A percentile compares a stretch with the other conserved stretches of the same genome.
These are phyloP conservation scores for Stenodema calcarata DNA, from an alignment of 2,888 invertebrate genomes.

Conservation along the genomic window DNA sequence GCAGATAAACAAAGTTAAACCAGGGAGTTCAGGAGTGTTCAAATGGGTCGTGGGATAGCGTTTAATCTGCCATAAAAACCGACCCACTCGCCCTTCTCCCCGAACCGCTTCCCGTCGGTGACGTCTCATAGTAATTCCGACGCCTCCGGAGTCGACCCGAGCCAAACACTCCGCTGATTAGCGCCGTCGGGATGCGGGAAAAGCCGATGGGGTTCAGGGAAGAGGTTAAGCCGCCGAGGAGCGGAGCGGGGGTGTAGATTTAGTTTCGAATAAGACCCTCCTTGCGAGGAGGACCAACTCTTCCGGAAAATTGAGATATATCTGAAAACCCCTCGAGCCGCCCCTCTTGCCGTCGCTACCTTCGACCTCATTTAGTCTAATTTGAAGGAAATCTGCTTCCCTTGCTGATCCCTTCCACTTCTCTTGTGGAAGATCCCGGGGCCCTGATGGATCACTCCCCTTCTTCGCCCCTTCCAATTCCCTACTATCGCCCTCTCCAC, in stretches of 20 bases:
- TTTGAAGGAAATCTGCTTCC: constrained; percentile 42
- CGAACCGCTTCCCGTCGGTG: neutral
- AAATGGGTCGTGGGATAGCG: neutral
- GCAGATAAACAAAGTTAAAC: no score
- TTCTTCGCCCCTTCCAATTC: neutral
- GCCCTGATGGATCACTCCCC: constrained; percentile 23
- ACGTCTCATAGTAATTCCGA: neutral
- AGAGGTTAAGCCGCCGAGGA: neutral
- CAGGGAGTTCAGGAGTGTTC: no score
- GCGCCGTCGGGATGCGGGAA: neutral
- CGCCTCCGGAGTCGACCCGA: neutral
- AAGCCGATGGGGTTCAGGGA: neutral
- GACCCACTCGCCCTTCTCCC: neutral
- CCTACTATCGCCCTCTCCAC: neutral
- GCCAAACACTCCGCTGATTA: constrained; percentile 4
- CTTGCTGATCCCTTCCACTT: constrained; percentile 32
- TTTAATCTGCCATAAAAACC: neutral
- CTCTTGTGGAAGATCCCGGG: neutral
- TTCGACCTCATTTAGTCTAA: constrained; percentile 50
- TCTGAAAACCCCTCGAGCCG: constrained; percentile 23
- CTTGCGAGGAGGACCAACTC: constrained; percentile 27
- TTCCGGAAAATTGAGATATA: constrained; percentile 48
- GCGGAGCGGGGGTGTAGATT: neutral
- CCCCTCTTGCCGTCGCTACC: constrained; percentile 22
- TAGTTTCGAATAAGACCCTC: constrained; percentile 29